phyloP scores from a whole-genome alignment of 2,797 vertebrate genomes.

The Schizopygopsis malacanthus region DNA sequence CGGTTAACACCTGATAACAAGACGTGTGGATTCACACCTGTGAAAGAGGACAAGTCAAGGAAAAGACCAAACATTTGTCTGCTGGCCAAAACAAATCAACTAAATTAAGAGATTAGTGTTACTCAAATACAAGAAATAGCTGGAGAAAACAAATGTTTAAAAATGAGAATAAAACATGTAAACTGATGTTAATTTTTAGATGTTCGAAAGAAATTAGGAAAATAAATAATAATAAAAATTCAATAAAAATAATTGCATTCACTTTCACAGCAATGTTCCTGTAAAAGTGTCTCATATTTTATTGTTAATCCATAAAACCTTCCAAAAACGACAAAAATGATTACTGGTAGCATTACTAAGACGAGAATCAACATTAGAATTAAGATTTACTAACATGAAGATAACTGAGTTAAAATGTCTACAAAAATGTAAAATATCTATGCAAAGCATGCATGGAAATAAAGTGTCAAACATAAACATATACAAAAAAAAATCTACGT shows the following conservation, averaged over 20 bases:
- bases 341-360: neutral
- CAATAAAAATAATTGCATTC: neutral
- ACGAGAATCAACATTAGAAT: neutral
- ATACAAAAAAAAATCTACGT: neutral
- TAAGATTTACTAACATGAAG: neutral
- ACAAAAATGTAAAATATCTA: neutral
- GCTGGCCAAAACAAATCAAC: constrained; percentile 6
- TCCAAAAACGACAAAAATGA: neutral
- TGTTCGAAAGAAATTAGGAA: neutral
- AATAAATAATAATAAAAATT: neutral
- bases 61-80: constrained; percentile 37
- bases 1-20: constrained; percentile 62
- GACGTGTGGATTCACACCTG: constrained; percentile 56
- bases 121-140: neutral
- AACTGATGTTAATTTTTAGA: neutral
- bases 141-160: neutral
- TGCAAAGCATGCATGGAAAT: neutral
- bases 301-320: neutral
- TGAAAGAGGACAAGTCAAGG: constrained; percentile 44
- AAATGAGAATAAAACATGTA: neutral
- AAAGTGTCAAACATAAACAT: neutral
- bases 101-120: neutral
- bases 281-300: neutral
- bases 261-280: neutral
- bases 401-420: neutral